Conservation (phyloP, 2,888 invertebrate genomes). For the Lepidocyrtinus sp. region DNA sequence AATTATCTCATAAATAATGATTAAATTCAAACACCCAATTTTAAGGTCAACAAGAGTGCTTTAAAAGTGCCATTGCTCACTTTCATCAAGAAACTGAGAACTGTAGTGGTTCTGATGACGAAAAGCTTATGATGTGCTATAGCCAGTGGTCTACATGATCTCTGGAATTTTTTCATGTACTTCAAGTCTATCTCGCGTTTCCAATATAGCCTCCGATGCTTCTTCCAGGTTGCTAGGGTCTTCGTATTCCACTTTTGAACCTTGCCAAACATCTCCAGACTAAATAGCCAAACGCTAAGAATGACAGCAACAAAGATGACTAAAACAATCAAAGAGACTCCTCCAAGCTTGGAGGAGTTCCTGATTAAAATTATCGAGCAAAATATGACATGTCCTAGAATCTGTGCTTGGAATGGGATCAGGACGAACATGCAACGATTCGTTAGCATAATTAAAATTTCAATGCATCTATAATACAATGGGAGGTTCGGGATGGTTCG, state of each 20-base stretch:
- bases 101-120: slow-evolving; percentile 32
- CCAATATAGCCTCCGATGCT: not conserved
- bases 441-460: not conserved
- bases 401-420: slow-evolving; percentile 3
- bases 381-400: not conserved
- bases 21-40: not conserved
- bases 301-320: not conserved
- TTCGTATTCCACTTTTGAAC: slow-evolving; percentile 30
- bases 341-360: not conserved
- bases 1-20: no score
- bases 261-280: slow-evolving; percentile 31
- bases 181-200: not conserved
- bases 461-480: not conserved
- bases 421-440: not conserved
- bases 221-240: slow-evolving; percentile 26
- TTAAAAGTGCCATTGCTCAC: slow-evolving; percentile 36
- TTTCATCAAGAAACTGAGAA: slow-evolving; percentile 28
- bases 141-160: slow-evolving; percentile 25
- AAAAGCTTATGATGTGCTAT: slow-evolving; percentile 35
- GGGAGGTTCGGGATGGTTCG: not conserved
- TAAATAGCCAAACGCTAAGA: slow-evolving; percentile 12
- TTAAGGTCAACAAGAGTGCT: slow-evolving; percentile 12
- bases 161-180: slow-evolving; percentile 35
- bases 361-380: not conserved
- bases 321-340: not conserved